These are phyloP conservation scores for Smittia aterrima DNA, from an alignment of 2,888 invertebrate species.

Conservation along the genomic window DNA sequence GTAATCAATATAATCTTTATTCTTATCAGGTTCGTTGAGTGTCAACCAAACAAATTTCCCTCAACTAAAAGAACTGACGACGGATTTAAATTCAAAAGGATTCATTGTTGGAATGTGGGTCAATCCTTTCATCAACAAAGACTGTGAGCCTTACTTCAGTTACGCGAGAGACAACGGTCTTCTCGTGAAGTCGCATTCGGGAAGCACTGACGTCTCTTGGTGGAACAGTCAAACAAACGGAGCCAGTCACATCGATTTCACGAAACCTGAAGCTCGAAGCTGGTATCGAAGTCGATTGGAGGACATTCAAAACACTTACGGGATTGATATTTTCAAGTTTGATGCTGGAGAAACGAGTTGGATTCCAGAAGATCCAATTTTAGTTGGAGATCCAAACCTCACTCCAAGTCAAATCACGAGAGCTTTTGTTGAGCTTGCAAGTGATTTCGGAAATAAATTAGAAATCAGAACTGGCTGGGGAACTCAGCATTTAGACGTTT, in stretches of 20 bases:
- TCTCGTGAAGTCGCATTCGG: constrained; percentile 48
- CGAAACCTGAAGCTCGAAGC: constrained; percentile 57
- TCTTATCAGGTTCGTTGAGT: constrained; percentile 54
- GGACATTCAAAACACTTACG: constrained; percentile 54
- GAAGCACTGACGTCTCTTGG: constrained; percentile 49
- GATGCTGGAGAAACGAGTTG: constrained; percentile 71
- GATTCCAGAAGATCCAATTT: constrained; percentile 57
- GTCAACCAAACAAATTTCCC: constrained; percentile 59
- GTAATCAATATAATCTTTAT: too few relatives aligned
- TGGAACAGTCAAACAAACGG: constrained; percentile 46
- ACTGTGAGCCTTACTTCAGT: constrained; percentile 58
- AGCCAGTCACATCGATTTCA: constrained; percentile 60
- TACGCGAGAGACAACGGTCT: constrained; percentile 51
- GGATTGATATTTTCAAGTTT: constrained; percentile 75
- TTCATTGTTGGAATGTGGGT: constrained; percentile 63
- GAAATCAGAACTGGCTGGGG: constrained; percentile 72
- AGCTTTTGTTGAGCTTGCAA: constrained; percentile 59
- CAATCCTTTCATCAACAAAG: constrained; percentile 64
- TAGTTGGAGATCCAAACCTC: constrained; percentile 44
- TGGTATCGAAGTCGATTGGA: constrained; percentile 54
- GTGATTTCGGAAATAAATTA: constrained; percentile 62
- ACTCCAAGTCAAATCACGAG: constrained; percentile 61
- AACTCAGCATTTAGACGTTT: constrained; percentile 68
- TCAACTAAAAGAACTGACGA: constrained; percentile 56
- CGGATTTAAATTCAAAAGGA: constrained; percentile 53